Conservation (phyloP, 2,113 vertebrate genomes). For the Strix uralensis region DNA sequence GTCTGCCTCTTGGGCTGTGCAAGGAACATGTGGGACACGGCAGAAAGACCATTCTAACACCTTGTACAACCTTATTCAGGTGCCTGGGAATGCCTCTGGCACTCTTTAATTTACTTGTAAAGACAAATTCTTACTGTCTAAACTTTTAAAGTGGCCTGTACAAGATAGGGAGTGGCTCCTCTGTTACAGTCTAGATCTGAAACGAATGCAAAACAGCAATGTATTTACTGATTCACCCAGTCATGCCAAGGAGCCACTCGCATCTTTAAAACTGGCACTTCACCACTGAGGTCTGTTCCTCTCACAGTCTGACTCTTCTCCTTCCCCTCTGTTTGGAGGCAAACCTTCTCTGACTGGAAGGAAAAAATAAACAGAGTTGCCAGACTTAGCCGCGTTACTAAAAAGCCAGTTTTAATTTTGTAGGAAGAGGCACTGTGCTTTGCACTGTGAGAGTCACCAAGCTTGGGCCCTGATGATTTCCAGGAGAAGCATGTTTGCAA, state of each 20-base stretch:
- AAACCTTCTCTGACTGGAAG: not conserved
- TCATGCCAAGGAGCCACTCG: not conserved
- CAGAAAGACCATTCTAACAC: not conserved
- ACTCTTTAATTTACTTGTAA: not conserved
- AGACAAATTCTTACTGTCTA: not conserved
- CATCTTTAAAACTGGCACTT: not conserved
- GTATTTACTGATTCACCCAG: not conserved
- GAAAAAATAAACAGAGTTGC: not conserved
- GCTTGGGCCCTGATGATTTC: not conserved
- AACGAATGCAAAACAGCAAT: not conserved
- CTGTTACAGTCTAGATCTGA: not conserved
- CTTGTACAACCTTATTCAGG: not conserved
- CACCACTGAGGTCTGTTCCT: not conserved
- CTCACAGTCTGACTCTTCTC: not conserved
- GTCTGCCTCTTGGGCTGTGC: not conserved
- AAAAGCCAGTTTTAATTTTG: not conserved
- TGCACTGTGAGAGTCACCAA: not conserved
- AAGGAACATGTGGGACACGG: not conserved
- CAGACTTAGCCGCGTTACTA: not conserved
- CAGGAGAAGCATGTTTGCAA: not conserved
- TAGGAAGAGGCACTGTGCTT: rapidly evolving
- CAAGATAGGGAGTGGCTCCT: not conserved
- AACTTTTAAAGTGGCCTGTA: not conserved
- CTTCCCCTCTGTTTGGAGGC: not conserved
- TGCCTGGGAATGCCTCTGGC: not conserved